Conservation (phyloP, 2,797 vertebrate species). For the Salarias fasciatus region DNA sequence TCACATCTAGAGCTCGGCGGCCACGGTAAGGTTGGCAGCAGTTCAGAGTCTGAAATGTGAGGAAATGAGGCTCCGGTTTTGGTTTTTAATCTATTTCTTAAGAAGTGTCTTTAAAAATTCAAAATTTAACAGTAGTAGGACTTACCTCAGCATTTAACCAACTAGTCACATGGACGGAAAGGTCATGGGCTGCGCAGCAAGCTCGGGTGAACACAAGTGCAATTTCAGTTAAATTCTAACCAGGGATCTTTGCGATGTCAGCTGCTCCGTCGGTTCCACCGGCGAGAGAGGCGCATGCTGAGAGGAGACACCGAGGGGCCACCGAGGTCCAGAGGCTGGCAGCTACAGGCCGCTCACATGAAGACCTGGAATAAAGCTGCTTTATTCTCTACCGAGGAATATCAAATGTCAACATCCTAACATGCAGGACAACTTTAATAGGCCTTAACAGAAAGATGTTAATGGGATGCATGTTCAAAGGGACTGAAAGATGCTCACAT, state of each 20-base stretch:
- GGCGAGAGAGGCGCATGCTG: not conserved
- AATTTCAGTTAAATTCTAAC: constrained; percentile 52
- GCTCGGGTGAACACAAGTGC: not conserved
- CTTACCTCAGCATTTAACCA: constrained; percentile 28
- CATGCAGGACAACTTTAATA: too few relatives aligned
- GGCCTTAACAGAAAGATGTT: too few relatives aligned
- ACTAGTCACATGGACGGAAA: constrained; percentile 22
- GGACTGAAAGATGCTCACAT: too few relatives aligned
- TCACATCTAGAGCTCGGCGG: not conserved
- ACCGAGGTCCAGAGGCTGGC: not conserved
- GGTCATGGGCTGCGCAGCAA: constrained; percentile 14
- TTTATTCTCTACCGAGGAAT: too few relatives aligned
- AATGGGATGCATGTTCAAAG: too few relatives aligned
- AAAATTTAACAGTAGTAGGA: not conserved
- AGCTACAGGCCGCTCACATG: too few relatives aligned
- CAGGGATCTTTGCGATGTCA: constrained; percentile 20
- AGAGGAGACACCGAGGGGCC: not conserved
- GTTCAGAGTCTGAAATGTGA: constrained; percentile 51
- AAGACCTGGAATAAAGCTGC: too few relatives aligned
- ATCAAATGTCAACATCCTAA: too few relatives aligned
- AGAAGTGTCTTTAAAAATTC: not conserved
- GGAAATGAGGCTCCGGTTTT: constrained; percentile 17
- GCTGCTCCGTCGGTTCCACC: constrained; percentile 8
- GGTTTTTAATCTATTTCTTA: constrained; percentile 41
- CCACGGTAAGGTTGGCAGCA: not conserved